These are phyloP conservation scores for Folsomia manolachei DNA, from an alignment of 2,888 invertebrate genomes.

Conservation along the genomic window DNA sequence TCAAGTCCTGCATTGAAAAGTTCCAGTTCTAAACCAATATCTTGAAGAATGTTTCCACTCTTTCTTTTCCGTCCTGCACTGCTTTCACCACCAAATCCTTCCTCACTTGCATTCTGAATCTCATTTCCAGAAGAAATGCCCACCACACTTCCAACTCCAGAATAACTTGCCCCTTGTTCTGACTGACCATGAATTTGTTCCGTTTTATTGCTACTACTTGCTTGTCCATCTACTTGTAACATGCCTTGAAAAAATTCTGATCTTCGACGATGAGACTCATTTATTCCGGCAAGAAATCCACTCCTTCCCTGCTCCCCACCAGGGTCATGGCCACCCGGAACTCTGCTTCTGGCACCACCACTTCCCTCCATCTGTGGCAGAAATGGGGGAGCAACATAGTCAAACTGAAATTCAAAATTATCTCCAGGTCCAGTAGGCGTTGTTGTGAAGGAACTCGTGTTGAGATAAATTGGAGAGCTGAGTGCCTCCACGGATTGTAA, in stretches of 20 bases:
- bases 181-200: background rate
- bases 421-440: conserved; percentile 38
- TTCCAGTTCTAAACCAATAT: conserved; percentile 41
- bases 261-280: background rate
- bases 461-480: conserved; percentile 35
- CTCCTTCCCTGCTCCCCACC: background rate
- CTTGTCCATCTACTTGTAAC: background rate
- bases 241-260: conserved; percentile 17
- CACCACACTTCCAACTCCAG: conserved; percentile 9
- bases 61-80: conserved; percentile 10
- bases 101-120: conserved; percentile 1
- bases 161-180: background rate
- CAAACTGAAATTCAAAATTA: conserved; percentile 38
- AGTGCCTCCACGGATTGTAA: conserved; percentile 45
- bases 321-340: too few relatives aligned
- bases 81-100: conserved; percentile 6
- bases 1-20: conserved; percentile 34
- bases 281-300: conserved; percentile 4
- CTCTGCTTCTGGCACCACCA: background rate
- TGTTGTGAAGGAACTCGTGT: conserved; percentile 28
- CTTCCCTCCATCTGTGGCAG: background rate
- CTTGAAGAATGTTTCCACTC: conserved; percentile 29
- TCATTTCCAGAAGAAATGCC: background rate
- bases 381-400: conserved; percentile 25
- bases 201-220: background rate